These are phyloP conservation scores for Diogma glabrata DNA, from an alignment of 2,888 invertebrate species.

Conservation along the genomic window DNA sequence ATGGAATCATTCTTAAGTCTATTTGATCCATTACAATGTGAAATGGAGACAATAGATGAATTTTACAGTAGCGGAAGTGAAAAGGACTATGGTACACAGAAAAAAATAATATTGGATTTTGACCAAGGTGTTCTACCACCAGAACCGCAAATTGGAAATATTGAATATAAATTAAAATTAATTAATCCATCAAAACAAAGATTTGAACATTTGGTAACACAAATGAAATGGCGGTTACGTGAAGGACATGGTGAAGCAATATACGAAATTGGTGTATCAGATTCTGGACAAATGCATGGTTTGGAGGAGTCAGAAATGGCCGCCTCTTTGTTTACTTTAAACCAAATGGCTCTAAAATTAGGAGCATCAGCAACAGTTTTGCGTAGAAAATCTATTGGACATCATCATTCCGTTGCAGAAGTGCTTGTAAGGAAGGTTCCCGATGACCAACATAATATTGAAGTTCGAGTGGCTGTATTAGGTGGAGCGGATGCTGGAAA, in stretches of 20 bases:
- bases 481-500: slow-evolving; percentile 97
- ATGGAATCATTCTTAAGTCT: slow-evolving; percentile 79
- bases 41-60: slow-evolving; percentile 17
- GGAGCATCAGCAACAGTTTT: slow-evolving; percentile 71
- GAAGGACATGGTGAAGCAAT: slow-evolving; percentile 96
- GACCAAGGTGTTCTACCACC: slow-evolving; percentile 67
- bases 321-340: slow-evolving; percentile 73
- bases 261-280: slow-evolving; percentile 92
- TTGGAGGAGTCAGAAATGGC: slow-evolving; percentile 71
- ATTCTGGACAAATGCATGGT: slow-evolving; percentile 79
- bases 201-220: slow-evolving; percentile 93
- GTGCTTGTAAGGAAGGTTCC: slow-evolving; percentile 81
- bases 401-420: slow-evolving; percentile 53
- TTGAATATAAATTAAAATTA: slow-evolving; percentile 92
- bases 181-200: slow-evolving; percentile 83
- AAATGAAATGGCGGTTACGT: slow-evolving; percentile 96
- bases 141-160: slow-evolving; percentile 87
- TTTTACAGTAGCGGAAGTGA: slow-evolving; percentile 23
- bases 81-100: slow-evolving; percentile 21
- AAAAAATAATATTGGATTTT: slow-evolving; percentile 37
- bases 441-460: slow-evolving; percentile 78
- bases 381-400: slow-evolving; percentile 47
- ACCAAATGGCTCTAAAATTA: slow-evolving; percentile 78
- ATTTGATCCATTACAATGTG: slow-evolving; percentile 53
- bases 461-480: slow-evolving; percentile 83